Evolutionary conservation across 2,797 vertebrate species (phyloP), one percentile per base, ranked within the genome.

Genomic region (Arctocebus calabarensis): DNA sequence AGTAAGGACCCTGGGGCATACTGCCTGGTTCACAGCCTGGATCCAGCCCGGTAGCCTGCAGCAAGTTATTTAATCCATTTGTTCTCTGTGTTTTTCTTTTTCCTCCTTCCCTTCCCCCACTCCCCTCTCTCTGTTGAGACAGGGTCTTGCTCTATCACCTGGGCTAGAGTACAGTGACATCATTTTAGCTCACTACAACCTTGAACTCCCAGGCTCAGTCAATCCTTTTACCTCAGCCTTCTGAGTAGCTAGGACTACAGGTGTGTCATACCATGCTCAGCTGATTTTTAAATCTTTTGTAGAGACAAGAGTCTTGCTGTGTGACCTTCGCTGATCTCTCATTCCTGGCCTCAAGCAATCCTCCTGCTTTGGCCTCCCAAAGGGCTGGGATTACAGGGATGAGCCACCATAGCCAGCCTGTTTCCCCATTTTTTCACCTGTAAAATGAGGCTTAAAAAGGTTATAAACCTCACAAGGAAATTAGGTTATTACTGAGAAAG

Each of bases 381-480:
- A 66, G 32, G n/a, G 32, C 32, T 66, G 64, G 64, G 64, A 66
- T 66, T 66, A 66, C 64, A 66, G 62, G 62, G n/a, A 66, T n/a
- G 29, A 66, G 29, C 62, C 62, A 66, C 29, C 7, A 7, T 16
- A 66, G 3, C 29, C 62, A 66, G 29, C 29, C 25, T 22, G 48
- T 66, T 64, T 25, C 34, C 79, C 43, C 10, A 52, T 17, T 55
- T 85, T 84, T 73, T 94, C 70, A 86, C 1, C 83, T 37, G 9
- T 52, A 92, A 59, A 84, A 91, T 73, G 66, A 48, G 25, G 55
- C 62, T 81, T 81, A 34, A 81, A 85, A 61, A 71, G 25, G 83
- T 64, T 40, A 29, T 2, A 79, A 29, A n/a, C 19, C 17, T 84
- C 71, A 29, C n/a, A 90, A 52, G 17, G 10, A 6, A 6, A 68